These are phyloP conservation scores for Drosophila paulistorum DNA, from an alignment of 1,140 invertebrate genomes.

Conservation along the genomic window DNA sequence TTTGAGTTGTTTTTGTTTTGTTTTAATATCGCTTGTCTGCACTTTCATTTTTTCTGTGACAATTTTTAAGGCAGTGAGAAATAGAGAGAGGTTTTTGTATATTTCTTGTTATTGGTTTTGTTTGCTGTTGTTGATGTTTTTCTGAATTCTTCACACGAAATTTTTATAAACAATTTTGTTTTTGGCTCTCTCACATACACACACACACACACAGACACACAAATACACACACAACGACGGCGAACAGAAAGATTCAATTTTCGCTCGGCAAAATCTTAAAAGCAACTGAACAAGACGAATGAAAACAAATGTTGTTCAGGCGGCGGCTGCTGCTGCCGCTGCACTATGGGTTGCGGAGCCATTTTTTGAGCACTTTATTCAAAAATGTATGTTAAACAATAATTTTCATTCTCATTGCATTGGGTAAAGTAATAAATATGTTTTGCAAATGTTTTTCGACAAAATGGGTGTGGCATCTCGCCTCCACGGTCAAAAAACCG, in stretches of 20 bases:
- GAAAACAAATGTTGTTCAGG: slow-evolving; percentile 62
- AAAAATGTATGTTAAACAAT: too few relatives aligned
- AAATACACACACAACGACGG: slow-evolving; percentile 49
- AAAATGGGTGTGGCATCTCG: too few relatives aligned
- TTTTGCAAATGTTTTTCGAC: too few relatives aligned
- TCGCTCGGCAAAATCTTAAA: slow-evolving; percentile 82
- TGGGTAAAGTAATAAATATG: too few relatives aligned
- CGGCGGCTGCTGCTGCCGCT: slow-evolving; percentile 43
- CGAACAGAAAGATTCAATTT: slow-evolving; percentile 64
- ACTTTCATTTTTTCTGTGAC: slow-evolving; percentile 58
- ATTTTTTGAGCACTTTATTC: too few relatives aligned
- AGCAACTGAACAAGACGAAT: slow-evolving; percentile 76
- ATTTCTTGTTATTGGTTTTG: slow-evolving; percentile 43
- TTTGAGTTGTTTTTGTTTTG: slow-evolving; percentile 13
- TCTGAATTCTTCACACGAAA: slow-evolving; percentile 54
- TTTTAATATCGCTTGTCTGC: slow-evolving; percentile 42
- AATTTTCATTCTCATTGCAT: too few relatives aligned
- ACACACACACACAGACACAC: slow-evolving; percentile 11
- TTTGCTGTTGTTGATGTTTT: slow-evolving; percentile 38
- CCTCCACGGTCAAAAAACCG: too few relatives aligned
- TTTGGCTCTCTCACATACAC: slow-evolving; percentile 16
- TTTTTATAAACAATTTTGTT: slow-evolving; percentile 26
- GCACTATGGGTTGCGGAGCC: too few relatives aligned
- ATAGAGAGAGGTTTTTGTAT: slow-evolving; percentile 14
- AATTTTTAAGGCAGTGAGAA: neutral